phyloP scores from a whole-genome alignment of 2,797 vertebrate genomes.

The Sebastes alutus region DNA sequence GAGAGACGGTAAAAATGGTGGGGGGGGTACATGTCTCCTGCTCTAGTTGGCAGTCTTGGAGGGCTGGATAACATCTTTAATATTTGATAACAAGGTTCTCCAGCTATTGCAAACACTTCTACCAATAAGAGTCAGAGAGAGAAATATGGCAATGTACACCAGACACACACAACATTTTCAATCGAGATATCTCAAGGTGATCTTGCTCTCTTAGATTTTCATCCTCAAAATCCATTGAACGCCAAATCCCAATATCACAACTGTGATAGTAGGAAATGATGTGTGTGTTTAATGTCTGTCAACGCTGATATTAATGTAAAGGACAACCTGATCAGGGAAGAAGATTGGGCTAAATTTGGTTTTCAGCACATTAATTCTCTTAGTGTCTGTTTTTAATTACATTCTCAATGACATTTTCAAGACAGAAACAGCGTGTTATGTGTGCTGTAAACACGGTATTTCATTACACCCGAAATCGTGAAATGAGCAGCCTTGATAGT shows the following conservation, averaged over 20 bases:
- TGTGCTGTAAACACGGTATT: conserved; percentile 39
- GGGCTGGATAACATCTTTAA: conserved; percentile 83
- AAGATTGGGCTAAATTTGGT: not conserved
- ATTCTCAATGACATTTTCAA: conserved; percentile 44
- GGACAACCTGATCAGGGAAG: conserved; percentile 19
- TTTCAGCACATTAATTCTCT: conserved; percentile 39
- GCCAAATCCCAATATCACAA: conserved; percentile 47
- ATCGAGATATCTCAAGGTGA: conserved; percentile 77
- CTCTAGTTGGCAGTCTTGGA: conserved; percentile 70
- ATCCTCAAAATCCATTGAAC: conserved; percentile 41
- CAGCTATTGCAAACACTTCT: conserved; percentile 73
- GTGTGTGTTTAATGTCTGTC: conserved; percentile 23
- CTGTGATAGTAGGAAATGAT: conserved; percentile 24
- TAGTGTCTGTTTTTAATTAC: conserved; percentile 47
- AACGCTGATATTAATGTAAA: conserved; percentile 29
- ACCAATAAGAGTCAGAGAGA: conserved; percentile 67
- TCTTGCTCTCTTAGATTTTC: conserved; percentile 39
- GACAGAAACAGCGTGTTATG: conserved; percentile 21
- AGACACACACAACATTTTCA: conserved; percentile 61
- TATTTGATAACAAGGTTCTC: conserved; percentile 84
- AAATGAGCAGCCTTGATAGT: conserved; percentile 18
- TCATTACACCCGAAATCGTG: conserved; percentile 14
- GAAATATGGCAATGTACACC: conserved; percentile 65
- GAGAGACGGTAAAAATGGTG: conserved; percentile 17
- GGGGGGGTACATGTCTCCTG: conserved; percentile 33